Base-by-base conservation (phyloP, 2,797 vertebrate genomes). In the Brotula barbata region DNA sequence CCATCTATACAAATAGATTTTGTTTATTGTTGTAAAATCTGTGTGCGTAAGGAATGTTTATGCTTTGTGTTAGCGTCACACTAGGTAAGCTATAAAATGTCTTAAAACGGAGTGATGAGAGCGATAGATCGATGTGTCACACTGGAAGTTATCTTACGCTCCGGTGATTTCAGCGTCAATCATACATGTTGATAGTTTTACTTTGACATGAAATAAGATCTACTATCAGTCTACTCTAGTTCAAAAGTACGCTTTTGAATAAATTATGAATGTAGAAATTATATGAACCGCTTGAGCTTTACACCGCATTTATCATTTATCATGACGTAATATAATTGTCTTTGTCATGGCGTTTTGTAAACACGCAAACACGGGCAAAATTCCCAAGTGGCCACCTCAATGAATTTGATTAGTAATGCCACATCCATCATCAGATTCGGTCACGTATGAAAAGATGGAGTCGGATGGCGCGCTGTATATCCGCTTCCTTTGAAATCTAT, bases 341-440 rank as follows among this genome's bases (percentile, higher is more conserved):
- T 46, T 47, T 55, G 43, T 49, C 50, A 49, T 37, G 31, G 37
- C 46, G 50, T 63, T 73, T 62, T 61, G 63, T 61, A 68, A 81
- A 59, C 65, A 61, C 13, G 14, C 22, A 20, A 16, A 51, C 7
- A 4, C 1, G 16, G 0, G 5, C 41, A 6, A 48, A 61, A 82
- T 78, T 79, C 81, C 85, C 80, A 53, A 68, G 78, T 56, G 82
- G 69, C 71, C 41, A 37, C 13, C 60, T 63, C 80, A 73, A 64
- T 80, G 82, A 80, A 87, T 86, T 79, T 83, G 81, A 85, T 86
- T 84, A 84, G 82, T 71, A 48, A 78, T 61, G 68, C 74, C 68
- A 77, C 81, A 89, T 88, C 66, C 60, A 86, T 88, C 86, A 85
- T 82, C 60, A 54, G 65, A 62, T 68, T 74, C 23, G 16, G 67